phyloP scores from a whole-genome alignment of 2,113 vertebrate genomes.

The Notothenia rossii region DNA sequence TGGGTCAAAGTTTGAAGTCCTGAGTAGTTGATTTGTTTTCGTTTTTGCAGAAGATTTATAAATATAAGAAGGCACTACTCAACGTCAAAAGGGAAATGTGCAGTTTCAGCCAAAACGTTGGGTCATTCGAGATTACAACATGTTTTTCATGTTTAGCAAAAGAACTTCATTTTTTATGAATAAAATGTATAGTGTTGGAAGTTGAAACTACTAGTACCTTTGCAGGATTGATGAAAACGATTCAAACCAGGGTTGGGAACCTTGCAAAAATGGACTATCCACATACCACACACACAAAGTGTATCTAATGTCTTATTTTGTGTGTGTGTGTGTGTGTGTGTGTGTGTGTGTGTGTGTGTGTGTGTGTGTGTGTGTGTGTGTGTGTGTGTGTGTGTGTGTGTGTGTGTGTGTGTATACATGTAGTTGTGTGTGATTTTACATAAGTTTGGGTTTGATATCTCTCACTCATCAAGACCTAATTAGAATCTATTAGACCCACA shows the following conservation, averaged over 20 bases:
- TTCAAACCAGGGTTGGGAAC: too few relatives aligned
- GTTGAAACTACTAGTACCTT: too few relatives aligned
- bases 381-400: not conserved
- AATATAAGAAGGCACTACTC: too few relatives aligned
- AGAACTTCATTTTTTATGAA: too few relatives aligned
- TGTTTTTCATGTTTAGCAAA: too few relatives aligned
- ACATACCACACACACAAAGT: not conserved
- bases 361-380: not conserved
- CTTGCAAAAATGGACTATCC: not conserved
- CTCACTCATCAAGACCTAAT: constrained; percentile 46
- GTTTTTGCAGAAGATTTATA: not conserved
- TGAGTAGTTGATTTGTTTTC: not conserved
- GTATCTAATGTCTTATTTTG: too few relatives aligned
- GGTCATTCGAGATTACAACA: too few relatives aligned
- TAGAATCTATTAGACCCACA: constrained; percentile 20
- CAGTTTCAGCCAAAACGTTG: too few relatives aligned
- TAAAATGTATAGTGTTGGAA: too few relatives aligned
- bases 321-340: not conserved
- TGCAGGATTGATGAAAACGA: too few relatives aligned
- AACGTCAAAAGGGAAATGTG: too few relatives aligned
- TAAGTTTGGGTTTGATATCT: constrained; percentile 32
- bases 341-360: not conserved
- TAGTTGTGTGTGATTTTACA: too few relatives aligned
- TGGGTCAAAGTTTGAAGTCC: not conserved
- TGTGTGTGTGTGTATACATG: not conserved